Base-by-base conservation (phyloP, 2,113 vertebrate genomes). In the Sapajus apella region DNA sequence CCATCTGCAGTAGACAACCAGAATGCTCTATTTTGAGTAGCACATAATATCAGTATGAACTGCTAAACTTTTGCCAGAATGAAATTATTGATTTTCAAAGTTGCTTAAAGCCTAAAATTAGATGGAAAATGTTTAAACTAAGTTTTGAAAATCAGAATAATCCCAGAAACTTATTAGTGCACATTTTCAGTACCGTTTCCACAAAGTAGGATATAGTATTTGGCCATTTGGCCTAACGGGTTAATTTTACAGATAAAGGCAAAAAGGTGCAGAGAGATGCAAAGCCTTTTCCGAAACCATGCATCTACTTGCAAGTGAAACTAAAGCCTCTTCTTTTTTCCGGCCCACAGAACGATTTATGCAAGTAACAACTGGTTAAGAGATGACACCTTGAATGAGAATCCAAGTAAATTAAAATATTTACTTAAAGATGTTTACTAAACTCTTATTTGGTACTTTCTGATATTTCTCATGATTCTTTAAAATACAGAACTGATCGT, bases 41-140 rank as follows among this genome's bases (percentile, higher is more conserved):
- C 30, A 27, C 11, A 20, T 96, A 79, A 82, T 87, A 77, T 87
- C 25, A 87, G 56, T 64, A 84, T 52, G 30, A 84, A 95, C 43
- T n/a, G 8, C 66, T 70, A 45, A 77, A 89, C 37, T 91, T 52
- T 90, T 94, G 50, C 23, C n/a, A 92, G 7, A 92, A 75, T 87
- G 27, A 94, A 95, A 92, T 96, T 35, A 66, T 16, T 56, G 18
- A 80, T 81, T 58, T 56, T 35, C 11, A 91, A 86, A 94, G 21
- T 91, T 82, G 8, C 6, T 13, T 56, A n/a, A 97, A 50, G 52
- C 21, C n/a, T 95, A 77, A 95, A 92, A 92, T 73, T 92, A 50
- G 16, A 52, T 92, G 9, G 3, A 87, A 84, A 94, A 73, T 70
- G 18, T 18, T 91, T 17, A 66, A 96, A 88, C 81, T 64, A 10